Evolutionary conservation across 2,888 invertebrate species (phyloP).

Genomic region (Tinea trinotella): DNA sequence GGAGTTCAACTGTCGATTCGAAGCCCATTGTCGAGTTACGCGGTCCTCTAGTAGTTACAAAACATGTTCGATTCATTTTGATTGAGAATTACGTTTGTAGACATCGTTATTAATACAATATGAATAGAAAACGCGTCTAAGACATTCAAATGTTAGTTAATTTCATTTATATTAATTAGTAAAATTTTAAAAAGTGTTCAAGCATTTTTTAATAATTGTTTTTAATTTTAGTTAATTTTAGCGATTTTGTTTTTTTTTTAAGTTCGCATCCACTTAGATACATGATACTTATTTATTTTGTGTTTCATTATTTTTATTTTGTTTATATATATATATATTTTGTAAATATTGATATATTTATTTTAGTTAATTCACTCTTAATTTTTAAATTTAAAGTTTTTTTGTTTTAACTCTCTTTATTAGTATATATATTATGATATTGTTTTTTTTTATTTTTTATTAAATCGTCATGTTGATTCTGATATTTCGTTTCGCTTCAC

Average conservation of each 20-base stretch:
- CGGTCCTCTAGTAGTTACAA: too few relatives aligned
- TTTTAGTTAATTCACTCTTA: conserved; percentile 15
- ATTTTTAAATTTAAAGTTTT: too few relatives aligned
- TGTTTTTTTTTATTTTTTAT: background rate
- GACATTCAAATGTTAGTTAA: conserved; percentile 4
- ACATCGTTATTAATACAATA: too few relatives aligned
- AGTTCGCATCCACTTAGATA: conserved; percentile 2
- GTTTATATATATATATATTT: conserved; percentile 55
- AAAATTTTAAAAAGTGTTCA: conserved; percentile 8
- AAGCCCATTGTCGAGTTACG: too few relatives aligned
- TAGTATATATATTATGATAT: too few relatives aligned
- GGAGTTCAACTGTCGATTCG: too few relatives aligned
- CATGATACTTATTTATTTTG: conserved; percentile 33
- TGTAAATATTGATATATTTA: conserved; percentile 28
- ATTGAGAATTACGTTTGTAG: too few relatives aligned
- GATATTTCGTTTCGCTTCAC: background rate
- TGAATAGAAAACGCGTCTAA: too few relatives aligned
- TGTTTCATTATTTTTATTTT: conserved; percentile 34
- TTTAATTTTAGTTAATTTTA: background rate
- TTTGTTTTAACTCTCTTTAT: background rate
- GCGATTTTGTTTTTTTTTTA: conserved; percentile 15
- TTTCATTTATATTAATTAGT: conserved; percentile 7
- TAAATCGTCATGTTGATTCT: background rate
- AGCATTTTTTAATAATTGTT: background rate
- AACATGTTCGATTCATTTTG: too few relatives aligned